Evolutionary conservation across 1,140 invertebrate genomes (phyloP).

Genomic region (Geopemphigus sp.): DNA sequence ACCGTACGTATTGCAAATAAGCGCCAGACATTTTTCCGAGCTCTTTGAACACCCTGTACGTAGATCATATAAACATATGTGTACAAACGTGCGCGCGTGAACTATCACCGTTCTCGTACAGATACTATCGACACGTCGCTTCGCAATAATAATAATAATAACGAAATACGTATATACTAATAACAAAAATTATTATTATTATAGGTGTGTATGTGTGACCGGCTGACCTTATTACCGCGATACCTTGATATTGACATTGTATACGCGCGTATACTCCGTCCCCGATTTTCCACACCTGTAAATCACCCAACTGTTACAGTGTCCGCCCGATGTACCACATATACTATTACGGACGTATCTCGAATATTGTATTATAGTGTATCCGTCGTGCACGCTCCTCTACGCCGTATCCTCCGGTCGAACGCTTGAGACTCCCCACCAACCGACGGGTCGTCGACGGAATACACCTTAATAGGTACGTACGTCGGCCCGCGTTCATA

Average conservation of each 20-base stretch:
- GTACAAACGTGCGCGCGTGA: not conserved
- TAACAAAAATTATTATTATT: not conserved
- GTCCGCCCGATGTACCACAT: slow-evolving; percentile 7
- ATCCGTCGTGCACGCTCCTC: too few species aligned
- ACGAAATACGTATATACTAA: not conserved
- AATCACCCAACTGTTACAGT: slow-evolving; percentile 40
- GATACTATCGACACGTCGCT: not conserved
- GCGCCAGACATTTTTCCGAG: not conserved
- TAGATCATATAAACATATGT: too few species aligned
- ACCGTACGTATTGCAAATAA: not conserved
- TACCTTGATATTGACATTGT: slow-evolving; percentile 41
- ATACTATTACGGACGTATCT: slow-evolving; percentile 1
- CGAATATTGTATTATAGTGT: not conserved
- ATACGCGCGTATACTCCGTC: not conserved
- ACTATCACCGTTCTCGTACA: not conserved
- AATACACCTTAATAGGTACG: too few species aligned
- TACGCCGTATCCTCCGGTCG: too few species aligned
- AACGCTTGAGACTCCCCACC: too few species aligned
- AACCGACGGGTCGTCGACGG: too few species aligned
- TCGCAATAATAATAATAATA: slow-evolving; percentile 8
- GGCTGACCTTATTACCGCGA: slow-evolving; percentile 34
- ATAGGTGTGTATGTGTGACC: slow-evolving; percentile 43
- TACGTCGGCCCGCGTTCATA: too few species aligned
- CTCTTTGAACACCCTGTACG: too few species aligned
- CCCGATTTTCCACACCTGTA: slow-evolving; percentile 35